Conservation (phyloP, 2,113 vertebrate species). For the Parotia lawesii region DNA sequence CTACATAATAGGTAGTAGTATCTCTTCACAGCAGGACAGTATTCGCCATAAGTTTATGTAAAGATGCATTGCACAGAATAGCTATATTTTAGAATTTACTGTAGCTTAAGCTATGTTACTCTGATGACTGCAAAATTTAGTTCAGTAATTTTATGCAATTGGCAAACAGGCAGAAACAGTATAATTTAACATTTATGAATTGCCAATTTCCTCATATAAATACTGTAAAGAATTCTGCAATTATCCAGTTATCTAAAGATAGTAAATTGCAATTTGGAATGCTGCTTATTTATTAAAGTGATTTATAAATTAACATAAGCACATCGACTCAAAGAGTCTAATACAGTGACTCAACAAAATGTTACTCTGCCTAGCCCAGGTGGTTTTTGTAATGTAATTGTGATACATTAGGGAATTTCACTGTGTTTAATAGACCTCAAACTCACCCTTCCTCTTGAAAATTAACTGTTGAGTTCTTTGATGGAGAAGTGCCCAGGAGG, state of each 20-base stretch:
- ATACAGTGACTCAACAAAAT: not conserved
- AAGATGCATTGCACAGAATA: not conserved
- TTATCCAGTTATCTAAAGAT: conserved; percentile 14
- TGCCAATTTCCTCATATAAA: conserved; percentile 22
- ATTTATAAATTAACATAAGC: not conserved
- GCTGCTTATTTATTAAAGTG: conserved; percentile 5
- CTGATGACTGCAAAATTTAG: conserved; percentile 3
- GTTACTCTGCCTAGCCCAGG: not conserved
- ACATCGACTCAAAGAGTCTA: not conserved
- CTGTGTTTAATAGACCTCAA: not conserved
- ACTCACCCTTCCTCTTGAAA: not conserved
- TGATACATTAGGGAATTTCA: not conserved
- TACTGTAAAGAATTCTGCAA: conserved; percentile 28
- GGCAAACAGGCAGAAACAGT: conserved; percentile 5
- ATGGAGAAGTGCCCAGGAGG: not conserved
- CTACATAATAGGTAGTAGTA: not conserved
- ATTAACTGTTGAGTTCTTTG: not conserved
- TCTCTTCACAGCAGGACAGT: not conserved
- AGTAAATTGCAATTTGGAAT: not conserved
- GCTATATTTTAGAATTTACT: not conserved
- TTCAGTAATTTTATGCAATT: conserved; percentile 25
- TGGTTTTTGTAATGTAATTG: not conserved
- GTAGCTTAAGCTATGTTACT: not conserved
- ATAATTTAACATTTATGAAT: conserved; percentile 39
- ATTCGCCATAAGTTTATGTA: not conserved